Percentiles rank a stretch among this genome's conserved stretches.
phyloP scores from a whole-genome alignment of 1,140 invertebrate species.

The Ganaspis sp. region DNA sequence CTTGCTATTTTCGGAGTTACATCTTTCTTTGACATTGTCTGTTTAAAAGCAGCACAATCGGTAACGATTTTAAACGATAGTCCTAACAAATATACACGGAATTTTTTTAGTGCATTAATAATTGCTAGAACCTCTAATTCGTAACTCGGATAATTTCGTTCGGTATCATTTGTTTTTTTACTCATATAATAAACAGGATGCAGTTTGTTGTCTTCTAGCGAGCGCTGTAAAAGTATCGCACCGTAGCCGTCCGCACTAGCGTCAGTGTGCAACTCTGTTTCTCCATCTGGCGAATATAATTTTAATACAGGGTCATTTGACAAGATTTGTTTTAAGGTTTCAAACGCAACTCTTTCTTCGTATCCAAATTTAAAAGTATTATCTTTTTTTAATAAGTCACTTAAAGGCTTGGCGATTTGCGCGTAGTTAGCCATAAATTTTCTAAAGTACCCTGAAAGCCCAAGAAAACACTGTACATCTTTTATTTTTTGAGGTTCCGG shows the following conservation, averaged over 20 bases:
- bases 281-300: neutral
- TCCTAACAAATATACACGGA: slow-evolving; percentile 64
- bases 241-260: slow-evolving; percentile 58
- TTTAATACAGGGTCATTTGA: neutral
- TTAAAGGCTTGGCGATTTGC: slow-evolving; percentile 44
- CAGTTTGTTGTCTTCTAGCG: slow-evolving; percentile 35
- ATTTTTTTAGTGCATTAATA: slow-evolving; percentile 52
- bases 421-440: slow-evolving; percentile 35
- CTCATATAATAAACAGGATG: slow-evolving; percentile 41
- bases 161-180: slow-evolving; percentile 14
- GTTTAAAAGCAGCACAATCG: slow-evolving; percentile 61
- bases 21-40: slow-evolving; percentile 55
- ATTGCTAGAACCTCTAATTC: slow-evolving; percentile 53
- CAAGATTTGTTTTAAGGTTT: neutral
- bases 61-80: slow-evolving; percentile 63
- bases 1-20: slow-evolving; percentile 57
- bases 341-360: slow-evolving; percentile 18
- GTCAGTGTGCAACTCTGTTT: slow-evolving; percentile 57
- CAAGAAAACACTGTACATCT: slow-evolving; percentile 18
- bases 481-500: neutral
- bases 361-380: slow-evolving; percentile 1
- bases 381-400: slow-evolving; percentile 39
- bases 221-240: slow-evolving; percentile 58
- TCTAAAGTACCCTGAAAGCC: neutral
- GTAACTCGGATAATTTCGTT: slow-evolving; percentile 54